Conservation (phyloP, 2,888 invertebrate genomes). For the Sphinx pinastri region DNA sequence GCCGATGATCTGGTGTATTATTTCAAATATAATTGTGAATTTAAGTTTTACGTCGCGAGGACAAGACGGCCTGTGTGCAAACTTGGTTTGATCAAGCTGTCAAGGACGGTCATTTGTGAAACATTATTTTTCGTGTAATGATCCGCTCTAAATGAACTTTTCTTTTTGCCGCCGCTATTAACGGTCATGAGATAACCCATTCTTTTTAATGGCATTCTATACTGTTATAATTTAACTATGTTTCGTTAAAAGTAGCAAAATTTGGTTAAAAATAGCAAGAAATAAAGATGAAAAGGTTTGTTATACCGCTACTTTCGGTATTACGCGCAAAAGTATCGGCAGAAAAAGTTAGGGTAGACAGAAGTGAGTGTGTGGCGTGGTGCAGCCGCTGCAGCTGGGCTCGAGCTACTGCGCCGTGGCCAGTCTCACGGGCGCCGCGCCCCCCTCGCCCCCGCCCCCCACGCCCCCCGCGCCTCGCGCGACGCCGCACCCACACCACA, state of each 20-base stretch:
- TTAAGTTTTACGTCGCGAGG: no score
- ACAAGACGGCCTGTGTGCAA: no score
- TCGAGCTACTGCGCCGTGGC: slow-evolving; percentile 65
- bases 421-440: slow-evolving; percentile 53
- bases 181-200: no score
- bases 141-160: no score
- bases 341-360: slow-evolving; percentile 27
- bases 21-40: neutral
- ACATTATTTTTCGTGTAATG: no score
- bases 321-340: slow-evolving; percentile 18
- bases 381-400: slow-evolving; percentile 70
- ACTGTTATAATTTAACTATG: no score
- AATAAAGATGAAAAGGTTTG: neutral
- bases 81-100: no score
- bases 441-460: slow-evolving; percentile 33
- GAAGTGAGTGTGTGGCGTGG: slow-evolving; percentile 42
- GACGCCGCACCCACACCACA: slow-evolving; percentile 24
- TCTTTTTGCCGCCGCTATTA: no score
- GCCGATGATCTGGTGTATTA: neutral
- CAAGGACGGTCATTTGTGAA: no score
- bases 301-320: neutral
- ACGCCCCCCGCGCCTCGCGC: slow-evolving; percentile 26
- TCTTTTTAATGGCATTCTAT: no score
- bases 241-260: no score
- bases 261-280: no score